Conservation (phyloP, 2,888 invertebrate genomes). For the Mimas tiliae region DNA sequence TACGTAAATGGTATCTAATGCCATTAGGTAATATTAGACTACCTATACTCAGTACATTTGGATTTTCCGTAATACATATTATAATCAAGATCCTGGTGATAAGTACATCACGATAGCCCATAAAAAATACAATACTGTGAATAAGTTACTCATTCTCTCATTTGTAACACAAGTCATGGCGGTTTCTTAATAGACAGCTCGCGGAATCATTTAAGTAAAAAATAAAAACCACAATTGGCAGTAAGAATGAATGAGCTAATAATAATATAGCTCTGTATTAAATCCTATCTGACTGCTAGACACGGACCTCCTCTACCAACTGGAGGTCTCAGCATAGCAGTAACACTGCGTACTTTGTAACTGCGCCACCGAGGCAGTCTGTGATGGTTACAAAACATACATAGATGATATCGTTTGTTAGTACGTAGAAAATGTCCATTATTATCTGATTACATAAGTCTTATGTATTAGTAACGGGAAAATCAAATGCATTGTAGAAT, state of each 20-base stretch:
- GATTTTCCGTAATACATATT: not conserved
- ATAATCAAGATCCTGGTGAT: not conserved
- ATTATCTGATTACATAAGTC: not conserved
- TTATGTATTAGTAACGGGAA: not conserved
- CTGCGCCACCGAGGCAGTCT: too few relatives aligned
- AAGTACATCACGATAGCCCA: not conserved
- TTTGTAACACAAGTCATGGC: slow-evolving; percentile 1
- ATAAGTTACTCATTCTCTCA: not conserved
- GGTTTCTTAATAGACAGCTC: not conserved
- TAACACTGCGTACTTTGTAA: too few relatives aligned
- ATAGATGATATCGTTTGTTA: too few relatives aligned
- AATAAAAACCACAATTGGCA: not conserved
- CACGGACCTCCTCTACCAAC: too few relatives aligned
- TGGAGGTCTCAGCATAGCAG: too few relatives aligned
- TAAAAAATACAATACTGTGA: not conserved
- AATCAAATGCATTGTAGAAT: slow-evolving; percentile 9
- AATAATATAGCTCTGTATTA: not conserved
- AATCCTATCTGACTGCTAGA: too few relatives aligned
- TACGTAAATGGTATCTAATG: too few relatives aligned
- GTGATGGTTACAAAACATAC: too few relatives aligned
- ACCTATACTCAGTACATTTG: too few relatives aligned
- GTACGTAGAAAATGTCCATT: too few relatives aligned
- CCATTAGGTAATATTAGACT: not conserved
- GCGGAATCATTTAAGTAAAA: not conserved
- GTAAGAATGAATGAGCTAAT: not conserved